These are phyloP conservation scores for Hydrozoanthus tunicans DNA, from an alignment of 64 coral and sea anemone species.

Conservation along the genomic window DNA sequence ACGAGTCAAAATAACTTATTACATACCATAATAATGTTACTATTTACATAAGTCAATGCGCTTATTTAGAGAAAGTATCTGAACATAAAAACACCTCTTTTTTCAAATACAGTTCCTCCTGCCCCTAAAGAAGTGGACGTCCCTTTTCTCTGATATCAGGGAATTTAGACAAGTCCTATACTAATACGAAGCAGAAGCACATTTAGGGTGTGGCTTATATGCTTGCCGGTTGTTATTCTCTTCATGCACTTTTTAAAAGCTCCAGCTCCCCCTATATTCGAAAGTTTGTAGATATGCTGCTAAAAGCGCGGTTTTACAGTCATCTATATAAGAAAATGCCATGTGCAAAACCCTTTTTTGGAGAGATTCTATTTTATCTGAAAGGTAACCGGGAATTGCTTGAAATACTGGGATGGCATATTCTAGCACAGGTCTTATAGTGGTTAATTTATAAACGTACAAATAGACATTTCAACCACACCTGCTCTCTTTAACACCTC, in stretches of 20 bases:
- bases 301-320: slow-evolving; percentile 28
- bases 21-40: not conserved
- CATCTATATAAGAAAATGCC: slow-evolving; percentile 38
- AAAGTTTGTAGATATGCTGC: slow-evolving; percentile 16
- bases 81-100: not conserved
- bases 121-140: slow-evolving; percentile 29
- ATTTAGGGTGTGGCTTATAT: not conserved
- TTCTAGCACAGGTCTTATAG: slow-evolving; percentile 43
- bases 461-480: slow-evolving; percentile 26
- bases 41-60: not conserved
- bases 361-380: slow-evolving; percentile 52
- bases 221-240: not conserved
- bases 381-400: slow-evolving; percentile 33
- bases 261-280: slow-evolving; percentile 31
- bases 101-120: slow-evolving; percentile 28
- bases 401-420: slow-evolving; percentile 61
- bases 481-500: slow-evolving; percentile 21
- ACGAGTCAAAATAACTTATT: not conserved
- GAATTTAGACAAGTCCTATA: slow-evolving; percentile 10
- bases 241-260: slow-evolving; percentile 34
- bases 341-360: slow-evolving; percentile 42
- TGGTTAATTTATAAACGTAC: slow-evolving; percentile 13
- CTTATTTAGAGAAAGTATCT: not conserved
- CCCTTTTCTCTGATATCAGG: slow-evolving; percentile 2
- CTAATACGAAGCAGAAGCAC: slow-evolving; percentile 23